Conservation (phyloP, 2,113 vertebrate genomes). For the Pitta sordida region DNA sequence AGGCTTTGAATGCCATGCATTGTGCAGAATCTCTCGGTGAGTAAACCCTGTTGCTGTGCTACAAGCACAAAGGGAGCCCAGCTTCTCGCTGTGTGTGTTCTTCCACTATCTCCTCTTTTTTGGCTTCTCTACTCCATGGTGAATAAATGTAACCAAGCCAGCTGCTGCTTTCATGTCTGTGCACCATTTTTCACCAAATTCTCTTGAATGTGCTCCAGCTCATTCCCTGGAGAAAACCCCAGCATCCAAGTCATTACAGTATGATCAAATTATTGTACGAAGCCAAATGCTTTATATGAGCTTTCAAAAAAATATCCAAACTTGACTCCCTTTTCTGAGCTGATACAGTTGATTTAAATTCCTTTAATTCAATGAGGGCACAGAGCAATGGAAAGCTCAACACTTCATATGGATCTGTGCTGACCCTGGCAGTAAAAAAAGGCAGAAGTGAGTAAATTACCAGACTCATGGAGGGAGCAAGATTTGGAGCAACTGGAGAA, state of each 20-base stretch:
- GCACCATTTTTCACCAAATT: neutral
- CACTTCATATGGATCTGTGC: neutral
- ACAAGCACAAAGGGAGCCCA: neutral
- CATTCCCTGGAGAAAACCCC: neutral
- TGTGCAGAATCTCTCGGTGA: neutral
- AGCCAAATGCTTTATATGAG: neutral
- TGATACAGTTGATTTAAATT: neutral
- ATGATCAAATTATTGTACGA: neutral
- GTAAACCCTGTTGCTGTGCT: neutral
- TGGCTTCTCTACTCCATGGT: neutral
- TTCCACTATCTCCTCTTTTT: neutral
- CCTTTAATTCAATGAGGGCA: neutral
- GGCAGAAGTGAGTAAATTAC: neutral
- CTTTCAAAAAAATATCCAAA: neutral
- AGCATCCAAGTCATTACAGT: neutral
- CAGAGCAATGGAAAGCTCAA: neutral
- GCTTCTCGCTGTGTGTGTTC: neutral
- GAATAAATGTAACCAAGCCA: neutral
- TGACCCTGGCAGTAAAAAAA: neutral
- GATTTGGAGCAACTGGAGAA: neutral
- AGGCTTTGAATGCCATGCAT: neutral
- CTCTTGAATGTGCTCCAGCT: neutral
- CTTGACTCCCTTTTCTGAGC: neutral
- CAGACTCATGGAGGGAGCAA: neutral
- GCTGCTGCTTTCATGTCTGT: neutral